A percentile compares a stretch with the other conserved stretches of the same genome.
Conservation (phyloP, 2,888 invertebrate species). For the Drosophila subquinaria region DNA sequence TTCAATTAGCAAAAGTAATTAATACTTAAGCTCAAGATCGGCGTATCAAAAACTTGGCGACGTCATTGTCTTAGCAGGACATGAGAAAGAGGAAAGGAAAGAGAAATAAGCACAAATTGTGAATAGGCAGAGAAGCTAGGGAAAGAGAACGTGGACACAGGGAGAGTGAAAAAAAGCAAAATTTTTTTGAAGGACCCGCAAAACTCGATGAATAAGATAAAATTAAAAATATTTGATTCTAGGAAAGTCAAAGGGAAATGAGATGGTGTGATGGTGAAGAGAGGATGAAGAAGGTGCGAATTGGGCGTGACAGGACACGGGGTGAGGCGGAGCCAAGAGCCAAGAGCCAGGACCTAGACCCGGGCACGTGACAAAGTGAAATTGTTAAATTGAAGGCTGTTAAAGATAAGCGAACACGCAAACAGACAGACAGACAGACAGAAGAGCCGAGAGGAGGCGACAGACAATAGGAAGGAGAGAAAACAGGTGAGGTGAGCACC, state of each 20-base stretch:
- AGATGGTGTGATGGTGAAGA: neutral
- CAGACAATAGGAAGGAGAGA: slow-evolving; percentile 1
- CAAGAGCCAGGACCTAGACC: slow-evolving; percentile 10
- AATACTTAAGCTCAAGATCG: slow-evolving; percentile 43
- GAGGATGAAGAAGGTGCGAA: neutral
- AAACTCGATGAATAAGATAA: slow-evolving; percentile 51
- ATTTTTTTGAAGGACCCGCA: slow-evolving; percentile 34
- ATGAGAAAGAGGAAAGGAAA: neutral
- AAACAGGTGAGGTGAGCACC: slow-evolving; percentile 18
- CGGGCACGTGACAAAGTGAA: slow-evolving; percentile 65
- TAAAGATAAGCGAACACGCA: slow-evolving; percentile 64
- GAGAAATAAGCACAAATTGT: neutral
- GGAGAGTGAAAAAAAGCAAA: neutral
- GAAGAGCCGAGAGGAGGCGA: neutral
- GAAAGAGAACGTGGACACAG: neutral
- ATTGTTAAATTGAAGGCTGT: slow-evolving; percentile 68
- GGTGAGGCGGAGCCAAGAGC: neutral
- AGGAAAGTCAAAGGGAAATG: slow-evolving; percentile 14
- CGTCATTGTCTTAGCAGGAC: neutral
- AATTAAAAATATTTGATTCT: slow-evolving; percentile 53
- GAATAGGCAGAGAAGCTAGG: neutral
- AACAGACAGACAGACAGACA: slow-evolving; percentile 44
- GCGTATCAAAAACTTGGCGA: slow-evolving; percentile 27
- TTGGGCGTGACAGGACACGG: slow-evolving; percentile 7
- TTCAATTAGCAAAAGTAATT: slow-evolving; percentile 51